These are phyloP conservation scores for Neopipo cinnamomea DNA, from an alignment of 2,113 vertebrate genomes.

Conservation along the genomic window DNA sequence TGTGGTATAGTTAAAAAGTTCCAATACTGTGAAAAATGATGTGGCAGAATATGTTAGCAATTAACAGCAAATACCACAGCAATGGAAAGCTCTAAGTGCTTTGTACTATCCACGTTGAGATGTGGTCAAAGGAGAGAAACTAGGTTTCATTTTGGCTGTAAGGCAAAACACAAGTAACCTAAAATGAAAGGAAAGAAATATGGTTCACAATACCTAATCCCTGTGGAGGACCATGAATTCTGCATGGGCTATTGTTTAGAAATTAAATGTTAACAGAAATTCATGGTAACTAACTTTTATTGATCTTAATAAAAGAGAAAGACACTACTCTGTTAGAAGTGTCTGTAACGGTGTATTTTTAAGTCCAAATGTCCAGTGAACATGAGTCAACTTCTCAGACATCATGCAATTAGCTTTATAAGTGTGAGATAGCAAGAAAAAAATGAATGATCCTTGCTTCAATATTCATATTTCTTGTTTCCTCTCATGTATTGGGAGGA, in stretches of 20 bases:
- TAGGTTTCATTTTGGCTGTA: constrained; percentile 59
- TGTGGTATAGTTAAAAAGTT: constrained; percentile 47
- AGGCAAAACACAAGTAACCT: constrained; percentile 63
- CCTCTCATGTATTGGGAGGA: background rate
- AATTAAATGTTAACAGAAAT: background rate
- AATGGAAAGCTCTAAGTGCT: constrained; percentile 45
- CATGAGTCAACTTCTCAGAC: background rate
- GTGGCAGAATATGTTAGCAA: constrained; percentile 59
- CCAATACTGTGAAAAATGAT: constrained; percentile 50
- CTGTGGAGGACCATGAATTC: background rate
- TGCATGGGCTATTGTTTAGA: background rate
- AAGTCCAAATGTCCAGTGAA: background rate
- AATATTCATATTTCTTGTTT: background rate
- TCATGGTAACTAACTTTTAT: background rate
- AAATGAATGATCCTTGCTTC: background rate
- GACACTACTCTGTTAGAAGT: background rate
- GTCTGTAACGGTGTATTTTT: background rate
- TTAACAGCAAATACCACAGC: constrained; percentile 55
- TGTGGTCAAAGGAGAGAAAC: constrained; percentile 54
- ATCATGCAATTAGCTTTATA: background rate
- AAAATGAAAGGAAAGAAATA: constrained; percentile 29
- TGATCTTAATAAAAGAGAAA: background rate
- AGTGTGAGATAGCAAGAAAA: background rate
- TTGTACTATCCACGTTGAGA: constrained; percentile 53
- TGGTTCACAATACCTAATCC: background rate